Evolutionary conservation across 2,113 vertebrate species (phyloP).

Genomic region (Hassar affinis): DNA sequence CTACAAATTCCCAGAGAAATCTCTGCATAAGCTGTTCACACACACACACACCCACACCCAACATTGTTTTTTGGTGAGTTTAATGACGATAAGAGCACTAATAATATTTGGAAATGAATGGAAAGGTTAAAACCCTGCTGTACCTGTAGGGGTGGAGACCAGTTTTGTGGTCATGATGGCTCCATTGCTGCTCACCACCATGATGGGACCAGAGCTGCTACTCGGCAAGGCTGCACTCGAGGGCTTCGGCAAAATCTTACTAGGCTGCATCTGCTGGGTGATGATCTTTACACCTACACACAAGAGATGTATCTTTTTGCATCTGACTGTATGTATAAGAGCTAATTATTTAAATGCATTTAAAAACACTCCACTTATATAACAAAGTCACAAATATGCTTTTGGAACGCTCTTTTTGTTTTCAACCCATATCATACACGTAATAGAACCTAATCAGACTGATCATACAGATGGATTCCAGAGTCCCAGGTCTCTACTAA

Average conservation of each 20-base stretch:
- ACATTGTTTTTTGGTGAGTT: background rate
- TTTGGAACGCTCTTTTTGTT: background rate
- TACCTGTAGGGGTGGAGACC: conserved; percentile 93
- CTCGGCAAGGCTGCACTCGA: conserved; percentile 86
- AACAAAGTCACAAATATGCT: background rate
- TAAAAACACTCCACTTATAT: no score
- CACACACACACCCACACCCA: background rate
- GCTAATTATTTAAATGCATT: background rate
- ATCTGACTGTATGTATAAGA: background rate
- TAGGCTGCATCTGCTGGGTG: conserved; percentile 97
- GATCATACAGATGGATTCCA: background rate
- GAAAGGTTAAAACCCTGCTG: conserved; percentile 1
- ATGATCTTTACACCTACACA: conserved; percentile 95
- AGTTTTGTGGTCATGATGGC: conserved; percentile 98
- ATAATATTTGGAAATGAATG: no score
- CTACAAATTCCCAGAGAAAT: background rate
- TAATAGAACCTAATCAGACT: background rate
- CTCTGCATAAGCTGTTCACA: background rate
- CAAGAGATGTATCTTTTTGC: background rate
- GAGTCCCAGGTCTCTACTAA: background rate
- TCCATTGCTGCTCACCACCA: conserved; percentile 99
- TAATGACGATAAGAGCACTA: background rate
- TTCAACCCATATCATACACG: background rate
- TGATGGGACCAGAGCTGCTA: conserved; percentile 93
- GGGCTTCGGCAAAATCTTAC: conserved; percentile 98